Percentiles rank a stretch among this genome's conserved stretches.
Conservation (phyloP, 1,140 invertebrate species). For the Ooceraea biroi region DNA sequence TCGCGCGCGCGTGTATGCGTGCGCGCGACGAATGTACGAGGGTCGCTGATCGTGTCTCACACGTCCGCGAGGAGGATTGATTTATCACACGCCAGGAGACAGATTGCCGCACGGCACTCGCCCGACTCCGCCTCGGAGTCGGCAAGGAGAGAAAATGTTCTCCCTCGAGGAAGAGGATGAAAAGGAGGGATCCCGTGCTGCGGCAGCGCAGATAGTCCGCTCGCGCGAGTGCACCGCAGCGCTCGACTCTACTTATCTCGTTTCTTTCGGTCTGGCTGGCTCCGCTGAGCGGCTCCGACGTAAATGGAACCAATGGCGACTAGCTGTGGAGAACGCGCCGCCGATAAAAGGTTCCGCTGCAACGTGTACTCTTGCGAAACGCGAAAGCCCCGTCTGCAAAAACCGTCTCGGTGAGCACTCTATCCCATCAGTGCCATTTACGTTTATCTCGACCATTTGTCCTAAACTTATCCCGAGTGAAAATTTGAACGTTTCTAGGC, state of each 20-base stretch:
- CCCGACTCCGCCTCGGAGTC: slow-evolving; percentile 61
- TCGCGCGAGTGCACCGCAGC: slow-evolving; percentile 18
- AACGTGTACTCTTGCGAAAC: slow-evolving; percentile 30
- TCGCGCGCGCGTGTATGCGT: slow-evolving; percentile 15
- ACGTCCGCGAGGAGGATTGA: slow-evolving; percentile 81
- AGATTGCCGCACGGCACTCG: slow-evolving; percentile 78
- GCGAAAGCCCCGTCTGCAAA: slow-evolving; percentile 17
- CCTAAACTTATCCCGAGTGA: not conserved
- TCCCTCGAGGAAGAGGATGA: slow-evolving; percentile 21
- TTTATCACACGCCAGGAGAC: slow-evolving; percentile 83
- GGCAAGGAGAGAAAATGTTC: slow-evolving; percentile 33
- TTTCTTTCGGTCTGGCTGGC: slow-evolving; percentile 65
- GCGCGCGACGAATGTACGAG: slow-evolving; percentile 67
- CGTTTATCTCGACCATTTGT: not conserved
- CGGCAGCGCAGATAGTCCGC: slow-evolving; percentile 67
- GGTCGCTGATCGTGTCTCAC: slow-evolving; percentile 79
- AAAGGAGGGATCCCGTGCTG: slow-evolving; percentile 59
- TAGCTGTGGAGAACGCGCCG: slow-evolving; percentile 2
- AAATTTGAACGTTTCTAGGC: not conserved
- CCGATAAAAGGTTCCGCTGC: slow-evolving; percentile 57
- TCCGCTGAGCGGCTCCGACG: slow-evolving; percentile 50
- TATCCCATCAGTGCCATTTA: not conserved
- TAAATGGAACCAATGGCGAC: slow-evolving; percentile 68
- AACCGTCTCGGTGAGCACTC: slow-evolving; percentile 12
- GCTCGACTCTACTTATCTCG: slow-evolving; percentile 65